A percentile compares a stretch with the other conserved stretches of the same genome.
phyloP scores from a whole-genome alignment of 2,797 vertebrate genomes.

The Spea hammondii region DNA sequence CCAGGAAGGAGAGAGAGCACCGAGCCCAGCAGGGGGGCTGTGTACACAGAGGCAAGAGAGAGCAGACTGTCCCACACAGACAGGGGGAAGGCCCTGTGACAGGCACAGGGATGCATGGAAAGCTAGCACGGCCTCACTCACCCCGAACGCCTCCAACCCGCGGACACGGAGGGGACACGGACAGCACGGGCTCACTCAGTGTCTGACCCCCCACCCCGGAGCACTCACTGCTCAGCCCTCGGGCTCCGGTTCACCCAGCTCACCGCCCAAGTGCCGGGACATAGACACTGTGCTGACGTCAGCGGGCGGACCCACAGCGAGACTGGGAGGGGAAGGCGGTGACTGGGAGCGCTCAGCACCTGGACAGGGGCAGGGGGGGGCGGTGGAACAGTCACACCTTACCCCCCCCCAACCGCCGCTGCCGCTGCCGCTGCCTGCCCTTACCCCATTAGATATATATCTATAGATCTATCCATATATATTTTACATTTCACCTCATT shows the following conservation, averaged over 20 bases:
- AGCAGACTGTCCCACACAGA: not conserved
- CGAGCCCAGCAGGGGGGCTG: not conserved
- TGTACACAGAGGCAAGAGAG: not conserved
- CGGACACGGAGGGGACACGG: not conserved
- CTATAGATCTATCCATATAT: too few species aligned
- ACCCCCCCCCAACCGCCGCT: not conserved
- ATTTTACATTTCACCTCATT: too few species aligned
- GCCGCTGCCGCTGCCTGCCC: not conserved
- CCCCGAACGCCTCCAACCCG: conserved; percentile 5
- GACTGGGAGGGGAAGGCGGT: conserved; percentile 9
- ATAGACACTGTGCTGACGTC: conserved; percentile 30
- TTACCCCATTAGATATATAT: not conserved
- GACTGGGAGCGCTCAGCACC: conserved; percentile 7
- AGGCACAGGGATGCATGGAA: not conserved
- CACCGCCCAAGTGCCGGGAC: conserved; percentile 23
- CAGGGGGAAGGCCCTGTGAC: not conserved
- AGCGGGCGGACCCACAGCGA: conserved; percentile 18
- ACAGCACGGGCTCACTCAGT: not conserved
- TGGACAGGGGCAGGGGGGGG: conserved; percentile 13
- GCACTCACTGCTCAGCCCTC: not conserved
- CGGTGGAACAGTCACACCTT: conserved; percentile 20
- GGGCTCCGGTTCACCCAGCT: conserved; percentile 21
- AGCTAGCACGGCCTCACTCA: not conserved
- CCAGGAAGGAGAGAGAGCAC: not conserved
- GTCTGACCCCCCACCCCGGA: conserved; percentile 33